Evolutionary conservation across 1,140 invertebrate species (phyloP), one percentile per base, ranked within the genome.

Genomic region (Kradibia gibbosae): DNA sequence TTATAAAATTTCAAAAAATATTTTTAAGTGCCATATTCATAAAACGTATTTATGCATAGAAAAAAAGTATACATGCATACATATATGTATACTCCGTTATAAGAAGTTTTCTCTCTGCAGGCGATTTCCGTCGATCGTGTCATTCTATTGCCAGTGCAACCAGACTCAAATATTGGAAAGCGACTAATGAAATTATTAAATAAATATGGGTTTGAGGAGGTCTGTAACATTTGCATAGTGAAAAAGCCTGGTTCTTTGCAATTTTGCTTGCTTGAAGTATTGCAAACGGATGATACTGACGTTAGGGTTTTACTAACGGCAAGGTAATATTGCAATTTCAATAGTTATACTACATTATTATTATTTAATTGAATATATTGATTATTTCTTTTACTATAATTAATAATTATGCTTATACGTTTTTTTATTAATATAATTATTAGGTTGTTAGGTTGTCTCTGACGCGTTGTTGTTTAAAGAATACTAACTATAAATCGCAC

Each of bases 211-310:
- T 90, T 91, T 55, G 25, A 79, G 0, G 85, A 86, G 42, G 60
- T 89, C 31, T 8, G 50, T 0, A 72, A 87, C 17, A 67, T 87
- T 20, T 87, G 88, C 60, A 75, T 86, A 0, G 73, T 83, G 1
- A 86, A 82, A 17, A 81, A 83, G 22, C 39, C 71, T 22, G 86
- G 87, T 0, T 81, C 78, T 0, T 65, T 89, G n/a, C 82, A 86
- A 39, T 76, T 87, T 45, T 87, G 86, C 31, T 74, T 90, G 22
- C 39, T 90, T 48, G 90, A 91, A 71, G 80, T 89, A 25, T 45
- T 86, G 10, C 76, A 85, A 20, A 25, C 82, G 1, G 76, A 75
- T 7, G 82, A 83, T 0, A n/a, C 34, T 1, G 22, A 82, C 10
- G 70, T 85, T 0, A 83, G 74, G 8, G 42, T 90, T 31, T 83